A percentile compares a stretch with the other conserved stretches of the same genome.
phyloP scores from a whole-genome alignment of 2,888 invertebrate species.

The Coremacera marginata region DNA sequence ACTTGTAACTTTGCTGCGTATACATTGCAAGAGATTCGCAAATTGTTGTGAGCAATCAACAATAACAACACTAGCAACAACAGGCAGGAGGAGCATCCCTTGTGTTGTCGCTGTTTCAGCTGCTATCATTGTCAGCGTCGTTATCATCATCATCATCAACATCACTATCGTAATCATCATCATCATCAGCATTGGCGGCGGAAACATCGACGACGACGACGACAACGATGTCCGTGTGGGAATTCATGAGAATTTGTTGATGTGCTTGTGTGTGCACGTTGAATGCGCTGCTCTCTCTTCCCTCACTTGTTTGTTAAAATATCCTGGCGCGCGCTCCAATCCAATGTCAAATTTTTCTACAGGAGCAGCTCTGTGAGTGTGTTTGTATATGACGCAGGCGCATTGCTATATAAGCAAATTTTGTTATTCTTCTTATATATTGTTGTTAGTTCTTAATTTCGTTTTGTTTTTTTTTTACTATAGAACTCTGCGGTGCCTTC shows the following conservation, averaged over 20 bases:
- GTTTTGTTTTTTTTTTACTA: background rate
- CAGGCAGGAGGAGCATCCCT: background rate
- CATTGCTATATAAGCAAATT: background rate
- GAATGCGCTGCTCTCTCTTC: background rate
- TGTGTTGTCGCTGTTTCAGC: background rate
- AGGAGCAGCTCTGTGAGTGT: background rate
- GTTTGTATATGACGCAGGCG: slow-evolving; percentile 31
- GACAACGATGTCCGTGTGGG: background rate
- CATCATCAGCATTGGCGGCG: background rate
- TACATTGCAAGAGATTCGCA: slow-evolving; percentile 11
- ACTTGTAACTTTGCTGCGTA: slow-evolving; percentile 20
- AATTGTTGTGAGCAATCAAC: background rate
- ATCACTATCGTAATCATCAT: too few relatives aligned
- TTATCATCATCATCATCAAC: background rate
- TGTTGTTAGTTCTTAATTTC: background rate
- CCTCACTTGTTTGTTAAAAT: background rate
- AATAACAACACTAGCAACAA: background rate
- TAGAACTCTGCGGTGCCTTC: background rate
- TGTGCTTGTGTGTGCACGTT: background rate
- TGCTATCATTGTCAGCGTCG: background rate
- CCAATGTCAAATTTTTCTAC: background rate
- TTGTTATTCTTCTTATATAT: slow-evolving; percentile 1
- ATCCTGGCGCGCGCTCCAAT: slow-evolving; percentile 21
- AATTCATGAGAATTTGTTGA: background rate
- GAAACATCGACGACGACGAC: background rate